Base-by-base conservation (phyloP, 2,888 invertebrate genomes). In the Netelia fuscicornis region DNA sequence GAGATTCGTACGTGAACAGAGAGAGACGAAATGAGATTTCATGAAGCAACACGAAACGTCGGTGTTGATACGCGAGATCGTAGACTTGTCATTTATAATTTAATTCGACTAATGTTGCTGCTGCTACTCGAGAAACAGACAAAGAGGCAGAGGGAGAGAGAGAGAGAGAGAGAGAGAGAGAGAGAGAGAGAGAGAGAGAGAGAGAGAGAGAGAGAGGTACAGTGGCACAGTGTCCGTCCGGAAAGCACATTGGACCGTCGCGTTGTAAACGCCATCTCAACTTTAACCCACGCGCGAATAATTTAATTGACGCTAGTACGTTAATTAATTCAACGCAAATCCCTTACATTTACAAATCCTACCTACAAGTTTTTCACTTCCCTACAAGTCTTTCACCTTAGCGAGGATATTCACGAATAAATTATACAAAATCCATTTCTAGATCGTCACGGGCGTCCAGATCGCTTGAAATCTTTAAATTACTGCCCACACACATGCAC, bases 301-400 rank as follows among this genome's bases (percentile, higher is more conserved):
- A 86, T 86, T 84, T 79, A 80, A 85, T 86, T 78, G 74, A 64
- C 75, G 48, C n/a, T 64, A 85, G 81, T 85, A 72, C 60, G 81
- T 79, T 81, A 85, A 86, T 85, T 85, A 81, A 86, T 85, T 79
- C 85, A 81, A 80, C 74, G 81, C 68, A 78, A 62, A 71, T 54
- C 30, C 30, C 30, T 30, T 30, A 2, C 5, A 30, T 3, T 30
- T 30, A 30, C 30, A 30, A 30, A 17, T 17, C 17, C 17, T 17
- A 17, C 17, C 17, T 17, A 17, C 17, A 30, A 30, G 30, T 30
- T 0, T 30, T 30, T 30, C 6, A 5, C 30, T n/a, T n/a, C 5
- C 17, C 17, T 17, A 17, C 17, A 30, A 30, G 30, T 30, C 3
- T 30, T 30, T 30, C 6, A 5, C 30, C 30, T 30, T 30, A 3